Evolutionary conservation across 2,797 vertebrate genomes (phyloP).

Genomic region (Spondyliosoma cantharus): DNA sequence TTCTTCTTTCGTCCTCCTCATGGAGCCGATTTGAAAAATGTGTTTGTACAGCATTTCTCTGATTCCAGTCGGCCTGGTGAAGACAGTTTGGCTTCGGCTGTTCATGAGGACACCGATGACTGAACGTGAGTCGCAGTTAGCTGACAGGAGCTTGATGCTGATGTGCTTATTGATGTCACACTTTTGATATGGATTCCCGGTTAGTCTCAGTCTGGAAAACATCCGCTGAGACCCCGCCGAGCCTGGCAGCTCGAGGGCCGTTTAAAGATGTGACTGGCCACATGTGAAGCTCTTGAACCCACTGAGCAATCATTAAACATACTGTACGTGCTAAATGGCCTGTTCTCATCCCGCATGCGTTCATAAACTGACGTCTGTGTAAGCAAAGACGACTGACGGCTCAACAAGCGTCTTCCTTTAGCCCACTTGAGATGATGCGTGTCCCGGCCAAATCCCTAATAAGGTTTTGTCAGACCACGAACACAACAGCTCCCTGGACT

Average conservation of each 20-base stretch:
- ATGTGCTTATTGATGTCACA: not conserved
- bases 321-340: not conserved
- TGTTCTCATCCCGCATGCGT: not conserved
- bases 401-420: too few relatives aligned
- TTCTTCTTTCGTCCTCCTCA: not conserved
- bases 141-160: not conserved
- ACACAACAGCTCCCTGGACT: not conserved
- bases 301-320: not conserved
- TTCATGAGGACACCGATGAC: not conserved
- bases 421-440: too few relatives aligned
- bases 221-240: not conserved
- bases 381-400: too few relatives aligned
- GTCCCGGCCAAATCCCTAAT: not conserved
- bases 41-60: not conserved
- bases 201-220: constrained; percentile 1
- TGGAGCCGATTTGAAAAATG: not conserved
- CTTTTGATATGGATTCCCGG: not conserved
- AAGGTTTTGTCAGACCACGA: constrained; percentile 21
- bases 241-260: not conserved
- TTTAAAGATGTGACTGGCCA: not conserved
- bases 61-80: not conserved
- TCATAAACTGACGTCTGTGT: not conserved
- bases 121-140: not conserved
- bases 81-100: not conserved
- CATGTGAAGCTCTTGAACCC: not conserved